Evolutionary conservation across 2,888 invertebrate genomes (phyloP), one percentile per base, ranked within the genome.

Genomic region (Caenorhabditis sinica): DNA sequence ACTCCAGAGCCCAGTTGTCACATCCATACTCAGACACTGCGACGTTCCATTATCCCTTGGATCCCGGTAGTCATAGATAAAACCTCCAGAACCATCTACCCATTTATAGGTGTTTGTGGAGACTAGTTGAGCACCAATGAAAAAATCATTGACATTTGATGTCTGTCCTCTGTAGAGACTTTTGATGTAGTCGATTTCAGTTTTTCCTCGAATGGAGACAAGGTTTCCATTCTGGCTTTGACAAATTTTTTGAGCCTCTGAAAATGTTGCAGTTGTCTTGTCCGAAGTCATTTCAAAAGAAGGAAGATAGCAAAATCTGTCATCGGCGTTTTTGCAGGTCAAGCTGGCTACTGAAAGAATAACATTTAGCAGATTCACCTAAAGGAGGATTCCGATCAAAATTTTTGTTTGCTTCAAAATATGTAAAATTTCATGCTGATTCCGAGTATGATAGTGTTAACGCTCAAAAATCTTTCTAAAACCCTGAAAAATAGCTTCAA

Each of bases 141-240:
- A 13, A 13, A 49, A 17, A 23, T 43, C 11, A 11, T 36, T 20
- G 11, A 9, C 11, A 9, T 20, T 0, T 20, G 9, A 5, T 2
- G 43, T 13, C 3, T 43, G 20, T 23, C 30, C 65, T 25, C 65
- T 43, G 25, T 28, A 28, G 20, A 65, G 28, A 45, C 65, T 65
- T 13, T 28, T 65, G 8, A 65, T 45, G n/a, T 65, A 65, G 45
- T 65, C 65, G 25, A 45, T n/a, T 40, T 65, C 65, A 3, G 45
- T n/a, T 45, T 65, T 65, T 8, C 45, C 45, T n/a, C 45, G 65
- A 4, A 65, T 65, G 1, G 65, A 65, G 4, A 45, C 65, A 0
- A 65, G 45, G 9, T 45, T 30, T 8, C 45, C 65, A 5, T 45
- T 28, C 6, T 45, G 9, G 4, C 15, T 30, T 30, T 65, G 28